Base-by-base conservation (phyloP, 1,140 invertebrate genomes). In the Chelonus insularis region DNA sequence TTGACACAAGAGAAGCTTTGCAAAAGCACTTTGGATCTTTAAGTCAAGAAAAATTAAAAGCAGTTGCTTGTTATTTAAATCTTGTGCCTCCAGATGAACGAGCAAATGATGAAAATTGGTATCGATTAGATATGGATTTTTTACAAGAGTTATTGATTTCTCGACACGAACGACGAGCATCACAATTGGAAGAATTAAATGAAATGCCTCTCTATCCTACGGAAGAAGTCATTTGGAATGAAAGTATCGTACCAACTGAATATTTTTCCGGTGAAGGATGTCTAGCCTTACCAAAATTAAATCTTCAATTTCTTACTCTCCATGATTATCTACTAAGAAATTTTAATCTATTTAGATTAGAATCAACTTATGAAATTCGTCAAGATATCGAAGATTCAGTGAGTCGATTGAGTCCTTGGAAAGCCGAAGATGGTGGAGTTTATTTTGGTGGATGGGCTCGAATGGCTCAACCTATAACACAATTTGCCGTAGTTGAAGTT, bases 141-240 rank as follows among this genome's bases (percentile, higher is more conserved):
- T 82, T 98, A 5, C 84, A 89, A 12, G 94, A 97, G 80, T 73
- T 97, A 23, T 74, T 99, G 75, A 87, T 93, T 55, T 93, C 92
- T 7, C 83, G 91, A 7, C 94, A 98, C 76, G 95, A 98, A 76
- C 85, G 90, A 57, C 86, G 95, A 48, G 86, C 89, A 12, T 98
- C 96, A 0, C 97, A 99, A 72, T 78, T 99, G 34, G 93, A 99
- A 76, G 90, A 93, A 47, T 80, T 99, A 1, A 99, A 99, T 75
- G 91, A 95, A 68, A 97, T 99, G 94, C 96, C 98, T 0, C 83
- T 99, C 0, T 99, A 99, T 80, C 98, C 97, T 1, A 99, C 96
- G 0, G 97, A 99, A 76, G 89, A 95, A 50, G 91, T 99, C 7
- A 97, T 99, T 67, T 99, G 98, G 98, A 95, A 99, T 82, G 96